phyloP scores from a whole-genome alignment of 1,140 invertebrate species.

The Drosophila burlai region DNA sequence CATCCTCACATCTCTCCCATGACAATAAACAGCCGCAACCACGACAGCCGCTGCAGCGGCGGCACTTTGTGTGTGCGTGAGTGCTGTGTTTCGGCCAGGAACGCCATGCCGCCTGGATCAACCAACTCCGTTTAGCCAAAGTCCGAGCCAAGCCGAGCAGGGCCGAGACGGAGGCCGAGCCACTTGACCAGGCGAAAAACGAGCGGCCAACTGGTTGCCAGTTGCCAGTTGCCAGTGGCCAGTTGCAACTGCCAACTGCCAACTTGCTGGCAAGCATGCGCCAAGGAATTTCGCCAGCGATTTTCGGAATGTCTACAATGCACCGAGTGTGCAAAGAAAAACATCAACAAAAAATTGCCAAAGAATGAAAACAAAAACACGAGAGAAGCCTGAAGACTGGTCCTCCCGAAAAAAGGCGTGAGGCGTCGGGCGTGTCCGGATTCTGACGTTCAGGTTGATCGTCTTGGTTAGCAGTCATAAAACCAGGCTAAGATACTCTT shows the following conservation, averaged over 20 bases:
- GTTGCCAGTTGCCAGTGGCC: conserved; percentile 40
- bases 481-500: background rate
- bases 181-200: conserved; percentile 63
- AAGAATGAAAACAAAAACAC: conserved; percentile 50
- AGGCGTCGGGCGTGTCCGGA: conserved; percentile 20
- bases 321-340: conserved; percentile 66
- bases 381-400: conserved; percentile 22
- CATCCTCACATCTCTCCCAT: conserved; percentile 67
- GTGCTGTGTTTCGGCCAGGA: conserved; percentile 47
- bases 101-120: conserved; percentile 51
- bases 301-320: conserved; percentile 80
- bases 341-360: conserved; percentile 54
- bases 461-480: background rate
- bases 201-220: conserved; percentile 61
- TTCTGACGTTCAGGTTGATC: conserved; percentile 28
- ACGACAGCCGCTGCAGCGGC: conserved; percentile 35
- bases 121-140: conserved; percentile 64
- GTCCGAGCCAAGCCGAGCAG: conserved; percentile 34
- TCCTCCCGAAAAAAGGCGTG: conserved; percentile 22
- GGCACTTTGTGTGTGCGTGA: conserved; percentile 44
- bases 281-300: conserved; percentile 77
- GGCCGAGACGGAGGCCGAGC: conserved; percentile 31
- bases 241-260: conserved; percentile 47
- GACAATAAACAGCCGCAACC: conserved; percentile 68
- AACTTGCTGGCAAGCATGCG: conserved; percentile 68